Conservation (phyloP, 2,113 vertebrate species). For the Strix aluco region DNA sequence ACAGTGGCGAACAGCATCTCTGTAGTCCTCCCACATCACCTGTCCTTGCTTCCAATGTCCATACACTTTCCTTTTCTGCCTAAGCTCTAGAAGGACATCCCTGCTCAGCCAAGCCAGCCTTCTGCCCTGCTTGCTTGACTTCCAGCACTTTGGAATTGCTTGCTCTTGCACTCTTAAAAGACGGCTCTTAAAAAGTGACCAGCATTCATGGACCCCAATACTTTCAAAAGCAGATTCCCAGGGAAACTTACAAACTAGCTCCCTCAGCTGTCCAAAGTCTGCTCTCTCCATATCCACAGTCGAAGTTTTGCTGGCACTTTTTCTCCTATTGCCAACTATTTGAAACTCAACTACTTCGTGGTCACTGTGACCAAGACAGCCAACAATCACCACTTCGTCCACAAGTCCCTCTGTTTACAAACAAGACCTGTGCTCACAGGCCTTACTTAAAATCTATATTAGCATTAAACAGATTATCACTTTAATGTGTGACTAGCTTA, state of each 20-base stretch:
- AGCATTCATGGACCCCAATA: not conserved
- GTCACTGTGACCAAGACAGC: too few relatives aligned
- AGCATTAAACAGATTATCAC: too few relatives aligned
- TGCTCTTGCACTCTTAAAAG: not conserved
- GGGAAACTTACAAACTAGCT: not conserved
- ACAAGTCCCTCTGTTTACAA: too few relatives aligned
- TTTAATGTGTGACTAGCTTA: too few relatives aligned
- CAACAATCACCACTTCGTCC: too few relatives aligned
- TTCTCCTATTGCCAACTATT: not conserved
- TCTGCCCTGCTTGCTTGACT: not conserved
- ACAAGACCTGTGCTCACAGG: too few relatives aligned
- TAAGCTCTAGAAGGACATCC: not conserved
- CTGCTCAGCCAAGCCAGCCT: not conserved
- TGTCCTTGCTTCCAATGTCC: too few relatives aligned
- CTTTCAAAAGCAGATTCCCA: not conserved
- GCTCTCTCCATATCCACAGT: not conserved
- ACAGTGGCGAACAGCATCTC: too few relatives aligned
- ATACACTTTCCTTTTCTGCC: not conserved
- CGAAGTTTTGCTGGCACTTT: not conserved
- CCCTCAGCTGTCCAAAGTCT: not conserved
- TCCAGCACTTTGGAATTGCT: not conserved
- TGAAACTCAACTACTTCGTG: not conserved
- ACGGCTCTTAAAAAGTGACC: not conserved
- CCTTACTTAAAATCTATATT: too few relatives aligned
- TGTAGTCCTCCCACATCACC: too few relatives aligned